Conservation (phyloP, 1,140 invertebrate species). For the Drosophila ficusphila region DNA sequence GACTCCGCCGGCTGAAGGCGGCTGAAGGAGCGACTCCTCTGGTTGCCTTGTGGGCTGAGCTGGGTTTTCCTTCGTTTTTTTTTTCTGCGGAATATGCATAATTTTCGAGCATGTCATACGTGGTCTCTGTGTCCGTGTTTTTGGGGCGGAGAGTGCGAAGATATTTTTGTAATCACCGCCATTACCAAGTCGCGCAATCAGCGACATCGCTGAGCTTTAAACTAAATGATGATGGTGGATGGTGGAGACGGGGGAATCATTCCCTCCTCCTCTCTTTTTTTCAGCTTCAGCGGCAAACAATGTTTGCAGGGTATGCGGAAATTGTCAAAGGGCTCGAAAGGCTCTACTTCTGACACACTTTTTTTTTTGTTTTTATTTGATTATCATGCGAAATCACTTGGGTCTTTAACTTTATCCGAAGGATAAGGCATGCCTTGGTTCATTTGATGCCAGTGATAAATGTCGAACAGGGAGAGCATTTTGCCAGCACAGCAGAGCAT, state of each 20-base stretch:
- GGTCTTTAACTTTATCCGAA: not conserved
- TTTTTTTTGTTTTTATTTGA: constrained; percentile 23
- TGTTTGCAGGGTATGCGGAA: constrained; percentile 33
- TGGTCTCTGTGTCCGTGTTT: constrained; percentile 36
- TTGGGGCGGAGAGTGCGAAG: constrained; percentile 3
- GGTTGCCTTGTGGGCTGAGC: constrained; percentile 27
- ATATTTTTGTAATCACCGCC: constrained; percentile 76
- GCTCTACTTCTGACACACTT: constrained; percentile 18
- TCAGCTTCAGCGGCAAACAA: constrained; percentile 18
- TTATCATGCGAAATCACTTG: constrained; percentile 7
- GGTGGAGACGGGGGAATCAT: constrained; percentile 28
- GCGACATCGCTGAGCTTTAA: constrained; percentile 63
- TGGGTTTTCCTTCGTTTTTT: constrained; percentile 15
- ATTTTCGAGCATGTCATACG: constrained; percentile 77
- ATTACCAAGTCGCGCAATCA: constrained; percentile 79
- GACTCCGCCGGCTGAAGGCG: constrained; percentile 47
- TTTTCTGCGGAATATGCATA: constrained; percentile 78
- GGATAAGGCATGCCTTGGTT: too few relatives aligned
- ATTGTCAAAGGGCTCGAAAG: constrained; percentile 22
- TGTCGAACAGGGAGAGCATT: constrained; percentile 3
- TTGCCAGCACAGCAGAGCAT: constrained; percentile 28
- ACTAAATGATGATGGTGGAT: constrained; percentile 49
- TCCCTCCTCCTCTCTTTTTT: constrained; percentile 20
- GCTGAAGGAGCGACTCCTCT: constrained; percentile 17
- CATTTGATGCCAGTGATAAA: constrained; percentile 6